Base-by-base conservation (phyloP, 2,888 invertebrate species). In the Corbicula japonica region DNA sequence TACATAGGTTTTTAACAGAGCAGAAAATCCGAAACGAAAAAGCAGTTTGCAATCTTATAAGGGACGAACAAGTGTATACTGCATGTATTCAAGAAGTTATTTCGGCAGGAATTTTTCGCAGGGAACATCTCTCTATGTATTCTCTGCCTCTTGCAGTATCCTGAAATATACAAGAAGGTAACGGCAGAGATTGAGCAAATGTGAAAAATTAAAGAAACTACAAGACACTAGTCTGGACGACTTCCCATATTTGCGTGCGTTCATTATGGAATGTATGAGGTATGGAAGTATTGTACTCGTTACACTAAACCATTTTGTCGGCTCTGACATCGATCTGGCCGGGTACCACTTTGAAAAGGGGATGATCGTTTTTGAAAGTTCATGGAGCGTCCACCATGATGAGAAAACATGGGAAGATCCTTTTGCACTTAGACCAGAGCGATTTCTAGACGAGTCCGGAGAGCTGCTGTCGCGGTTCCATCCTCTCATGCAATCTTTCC, bases 241-340 rank as follows among this genome's bases (percentile, higher is more conserved):
- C 23, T 52, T 52, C 26, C 52, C 52, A 3, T 52, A 52, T 2
- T 30, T 52, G 4, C 28, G 28, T 21, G 52, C 52, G 23, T n/a
- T 21, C 28, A 52, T 52, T 12, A 52, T 52, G 52, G 52, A 52
- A 52, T 52, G 52, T 21, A 52, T 52, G 52, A 23, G 52, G 26
- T 4, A 28, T 5, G 21, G 26, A 4, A 52, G 23, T 15, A 26
- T n/a, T 15, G 26, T 52, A 2, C 28, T 23, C 3, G 3, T 52
- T 15, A 21, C 52, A 23, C 52, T 52, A 3, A 23, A 23, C 4
- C 52, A 52, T 15, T 26, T 28, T 23, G 52, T 52, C 26, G 52
- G 15, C 4, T 6, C 23, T 6, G 52, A 52, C 23, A 26, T 6
- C 26, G 28, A 2, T 2, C 23, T 21, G 15, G 52, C n/a, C 26